phyloP scores from a whole-genome alignment of 2,113 vertebrate genomes.

The Crocuta crocuta region DNA sequence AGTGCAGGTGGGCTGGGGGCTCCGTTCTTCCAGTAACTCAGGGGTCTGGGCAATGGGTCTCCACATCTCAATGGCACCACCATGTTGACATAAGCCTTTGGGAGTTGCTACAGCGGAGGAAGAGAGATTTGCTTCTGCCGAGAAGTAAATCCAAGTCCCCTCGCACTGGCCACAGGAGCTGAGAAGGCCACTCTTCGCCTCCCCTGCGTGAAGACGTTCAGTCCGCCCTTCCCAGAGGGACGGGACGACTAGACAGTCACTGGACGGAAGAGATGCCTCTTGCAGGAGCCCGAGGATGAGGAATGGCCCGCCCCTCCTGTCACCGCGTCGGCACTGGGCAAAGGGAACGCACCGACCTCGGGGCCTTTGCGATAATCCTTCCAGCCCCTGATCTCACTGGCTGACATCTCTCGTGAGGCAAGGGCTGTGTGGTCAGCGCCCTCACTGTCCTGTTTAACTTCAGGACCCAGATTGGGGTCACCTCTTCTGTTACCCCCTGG shows the following conservation, averaged over 20 bases:
- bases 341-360: not conserved
- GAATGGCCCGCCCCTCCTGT: not conserved
- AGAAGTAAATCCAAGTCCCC: not conserved
- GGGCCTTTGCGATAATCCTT: not conserved
- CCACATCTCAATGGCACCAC: not conserved
- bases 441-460: not conserved
- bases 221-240: not conserved
- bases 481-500: not conserved
- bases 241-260: rapidly evolving
- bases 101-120: not conserved
- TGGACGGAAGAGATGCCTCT: not conserved
- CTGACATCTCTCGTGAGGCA: not conserved
- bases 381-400: not conserved
- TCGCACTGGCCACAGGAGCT: not conserved
- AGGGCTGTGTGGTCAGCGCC: too few relatives aligned
- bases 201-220: not conserved
- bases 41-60: not conserved
- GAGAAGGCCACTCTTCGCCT: not conserved
- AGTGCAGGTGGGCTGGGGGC: not conserved
- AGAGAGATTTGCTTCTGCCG: not conserved
- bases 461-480: not conserved
- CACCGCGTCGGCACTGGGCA: not conserved
- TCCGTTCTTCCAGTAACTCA: not conserved
- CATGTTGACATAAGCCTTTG: not conserved
- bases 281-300: not conserved